Evolutionary conservation across 2,113 vertebrate genomes (phyloP).

Genomic region (Mesitornis unicolor): DNA sequence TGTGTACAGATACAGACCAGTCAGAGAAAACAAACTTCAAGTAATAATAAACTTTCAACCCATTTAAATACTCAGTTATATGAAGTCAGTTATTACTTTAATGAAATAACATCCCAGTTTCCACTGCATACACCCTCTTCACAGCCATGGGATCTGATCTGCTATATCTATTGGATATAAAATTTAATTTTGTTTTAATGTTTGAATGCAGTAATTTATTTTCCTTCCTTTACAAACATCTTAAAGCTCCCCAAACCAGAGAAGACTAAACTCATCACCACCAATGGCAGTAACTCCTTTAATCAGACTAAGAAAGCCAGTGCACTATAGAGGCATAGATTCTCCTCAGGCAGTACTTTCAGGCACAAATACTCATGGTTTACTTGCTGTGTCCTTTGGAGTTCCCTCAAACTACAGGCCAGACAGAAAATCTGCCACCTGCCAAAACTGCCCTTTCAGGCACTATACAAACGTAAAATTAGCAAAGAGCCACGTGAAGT

Average conservation of each 20-base stretch:
- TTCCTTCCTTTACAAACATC: not conserved
- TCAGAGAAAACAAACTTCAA: not conserved
- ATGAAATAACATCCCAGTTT: not conserved
- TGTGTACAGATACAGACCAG: not conserved
- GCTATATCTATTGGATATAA: fast-evolving
- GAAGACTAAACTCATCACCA: too few relatives aligned
- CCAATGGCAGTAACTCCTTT: fast-evolving
- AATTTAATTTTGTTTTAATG: not conserved
- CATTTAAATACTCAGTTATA: not conserved
- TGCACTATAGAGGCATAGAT: fast-evolving
- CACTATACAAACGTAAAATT: fast-evolving
- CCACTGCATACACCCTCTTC: not conserved
- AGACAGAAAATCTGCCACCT: not conserved
- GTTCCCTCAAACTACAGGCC: not conserved
- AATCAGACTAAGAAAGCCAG: too few relatives aligned
- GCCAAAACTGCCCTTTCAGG: not conserved
- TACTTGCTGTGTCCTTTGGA: not conserved
- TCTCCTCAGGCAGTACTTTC: not conserved
- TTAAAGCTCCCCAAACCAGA: fast-evolving
- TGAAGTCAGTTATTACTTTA: not conserved
- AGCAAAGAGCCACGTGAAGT: fast-evolving
- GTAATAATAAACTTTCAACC: not conserved
- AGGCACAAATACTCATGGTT: not conserved
- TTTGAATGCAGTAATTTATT: not conserved
- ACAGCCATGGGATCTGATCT: not conserved